A percentile compares a stretch with the other conserved stretches of the same genome.
Conservation (phyloP, 2,888 invertebrate genomes). For the Yponomeuta evonymella region DNA sequence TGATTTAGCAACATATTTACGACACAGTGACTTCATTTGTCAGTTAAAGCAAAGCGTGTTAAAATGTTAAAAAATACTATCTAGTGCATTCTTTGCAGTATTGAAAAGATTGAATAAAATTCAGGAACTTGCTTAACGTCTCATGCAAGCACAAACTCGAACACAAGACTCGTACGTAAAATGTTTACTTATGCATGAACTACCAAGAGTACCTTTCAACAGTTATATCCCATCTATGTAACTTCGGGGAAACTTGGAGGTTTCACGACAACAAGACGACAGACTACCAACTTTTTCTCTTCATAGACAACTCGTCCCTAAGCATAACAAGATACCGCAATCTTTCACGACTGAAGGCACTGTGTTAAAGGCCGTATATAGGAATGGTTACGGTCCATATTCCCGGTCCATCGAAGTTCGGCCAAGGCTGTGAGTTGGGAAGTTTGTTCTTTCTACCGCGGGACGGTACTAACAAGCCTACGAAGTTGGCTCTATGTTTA, state of each 20-base stretch:
- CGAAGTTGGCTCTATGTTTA: constrained; percentile 5
- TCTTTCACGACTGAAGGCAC: neutral
- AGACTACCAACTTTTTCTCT: neutral
- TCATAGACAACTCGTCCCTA: neutral
- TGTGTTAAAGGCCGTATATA: neutral
- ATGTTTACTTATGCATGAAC: too few relatives aligned
- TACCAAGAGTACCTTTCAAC: neutral
- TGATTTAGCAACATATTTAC: too few relatives aligned
- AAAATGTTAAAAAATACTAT: too few relatives aligned
- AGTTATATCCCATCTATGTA: neutral
- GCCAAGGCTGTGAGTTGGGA: neutral
- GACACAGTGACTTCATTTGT: too few relatives aligned
- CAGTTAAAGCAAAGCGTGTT: too few relatives aligned
- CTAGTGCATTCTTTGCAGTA: too few relatives aligned
- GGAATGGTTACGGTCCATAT: neutral
- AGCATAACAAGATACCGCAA: constrained; percentile 3
- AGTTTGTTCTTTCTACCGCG: constrained; percentile 5
- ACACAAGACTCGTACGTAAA: too few relatives aligned
- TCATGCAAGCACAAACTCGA: too few relatives aligned
- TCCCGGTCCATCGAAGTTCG: constrained; percentile 2
- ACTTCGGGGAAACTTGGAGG: neutral
- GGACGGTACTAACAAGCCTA: constrained; percentile 13
- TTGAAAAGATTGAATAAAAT: too few relatives aligned
- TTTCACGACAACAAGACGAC: neutral
- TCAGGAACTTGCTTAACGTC: too few relatives aligned